Base-by-base conservation (phyloP, 2,797 vertebrate species). In the Otus scops region DNA sequence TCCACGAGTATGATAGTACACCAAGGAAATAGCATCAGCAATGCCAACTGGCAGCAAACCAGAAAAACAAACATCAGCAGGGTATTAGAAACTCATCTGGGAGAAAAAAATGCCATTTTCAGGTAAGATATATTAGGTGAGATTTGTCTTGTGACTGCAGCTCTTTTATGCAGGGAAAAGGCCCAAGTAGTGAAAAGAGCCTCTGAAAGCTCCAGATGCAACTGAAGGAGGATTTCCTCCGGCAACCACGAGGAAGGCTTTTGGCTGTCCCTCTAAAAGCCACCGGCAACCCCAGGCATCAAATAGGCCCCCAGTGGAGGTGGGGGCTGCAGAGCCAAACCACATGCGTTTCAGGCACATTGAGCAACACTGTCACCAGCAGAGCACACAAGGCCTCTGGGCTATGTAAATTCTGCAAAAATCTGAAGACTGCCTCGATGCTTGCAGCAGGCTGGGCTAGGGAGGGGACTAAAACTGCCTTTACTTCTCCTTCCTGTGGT, bases 101-200 rank as follows among this genome's bases (percentile, higher is more conserved):
- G 34, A 88, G 71, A 83, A 94, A 80, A 51, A 89, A 81, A 85
- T 30, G 63, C 24, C 8, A 13, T 95, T 91, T 80, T 48, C 45
- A 92, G 75, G 85, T 85, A 88, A 86, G 41, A 91, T 63, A 59
- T 57, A 79, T 79, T 90, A 89, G 27, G 63, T 92, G 80, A 94
- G 19, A 93, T 65, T 85, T 86, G 54, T 81, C 63, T 47, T 63
- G 43, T 86, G 48, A 45, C 43, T 92, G 79, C 39, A 76, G 11
- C 6, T 86, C 21, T 88, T 95, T 85, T 28, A 53, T 56, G 9
- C 20, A 51, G 32, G 8, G 47, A 68, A 89, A 85, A 82, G 39
- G 38, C 30, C 64, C 1, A 1, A 53, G 10, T 16, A 43, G 18
- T 60, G 32, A 88, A 75, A 88, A 86, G 27, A 75, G 19, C 14